These are phyloP conservation scores for Drosophila nigromelanica DNA, from an alignment of 1,140 invertebrate genomes.

Conservation along the genomic window DNA sequence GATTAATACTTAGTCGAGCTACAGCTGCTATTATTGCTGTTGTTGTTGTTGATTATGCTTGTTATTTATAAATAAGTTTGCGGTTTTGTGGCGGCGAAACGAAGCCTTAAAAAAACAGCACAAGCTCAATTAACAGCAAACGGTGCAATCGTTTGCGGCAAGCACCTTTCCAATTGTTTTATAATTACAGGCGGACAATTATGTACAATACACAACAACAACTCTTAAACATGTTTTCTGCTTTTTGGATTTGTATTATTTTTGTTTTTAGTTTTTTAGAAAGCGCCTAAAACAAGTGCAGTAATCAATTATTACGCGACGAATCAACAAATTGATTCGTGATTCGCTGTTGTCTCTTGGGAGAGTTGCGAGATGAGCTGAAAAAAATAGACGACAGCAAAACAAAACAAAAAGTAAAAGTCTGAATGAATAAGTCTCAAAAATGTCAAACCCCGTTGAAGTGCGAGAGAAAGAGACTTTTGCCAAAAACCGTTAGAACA, in stretches of 20 bases:
- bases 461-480: slow-evolving; percentile 19
- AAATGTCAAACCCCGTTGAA: slow-evolving; percentile 1
- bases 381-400: background rate
- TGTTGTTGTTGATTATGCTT: slow-evolving; percentile 10
- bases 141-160: slow-evolving; percentile 29
- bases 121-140: slow-evolving; percentile 36
- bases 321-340: slow-evolving; percentile 43
- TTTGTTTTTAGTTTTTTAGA: slow-evolving; percentile 54
- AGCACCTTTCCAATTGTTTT: slow-evolving; percentile 77
- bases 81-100: slow-evolving; percentile 24
- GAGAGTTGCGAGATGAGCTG: slow-evolving; percentile 2
- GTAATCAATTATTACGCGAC: slow-evolving; percentile 74
- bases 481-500: slow-evolving; percentile 74
- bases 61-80: slow-evolving; percentile 29
- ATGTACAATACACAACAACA: slow-evolving; percentile 13
- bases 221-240: slow-evolving; percentile 39
- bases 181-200: slow-evolving; percentile 58
- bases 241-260: slow-evolving; percentile 25
- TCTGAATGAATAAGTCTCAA: slow-evolving; percentile 18
- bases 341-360: slow-evolving; percentile 14
- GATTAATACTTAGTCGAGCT: slow-evolving; percentile 15
- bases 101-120: slow-evolving; percentile 34
- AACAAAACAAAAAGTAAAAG: slow-evolving; percentile 60
- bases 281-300: slow-evolving; percentile 77
- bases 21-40: background rate